Evolutionary conservation across 2,888 invertebrate genomes (phyloP).

Genomic region (Apotomis turbidana): DNA sequence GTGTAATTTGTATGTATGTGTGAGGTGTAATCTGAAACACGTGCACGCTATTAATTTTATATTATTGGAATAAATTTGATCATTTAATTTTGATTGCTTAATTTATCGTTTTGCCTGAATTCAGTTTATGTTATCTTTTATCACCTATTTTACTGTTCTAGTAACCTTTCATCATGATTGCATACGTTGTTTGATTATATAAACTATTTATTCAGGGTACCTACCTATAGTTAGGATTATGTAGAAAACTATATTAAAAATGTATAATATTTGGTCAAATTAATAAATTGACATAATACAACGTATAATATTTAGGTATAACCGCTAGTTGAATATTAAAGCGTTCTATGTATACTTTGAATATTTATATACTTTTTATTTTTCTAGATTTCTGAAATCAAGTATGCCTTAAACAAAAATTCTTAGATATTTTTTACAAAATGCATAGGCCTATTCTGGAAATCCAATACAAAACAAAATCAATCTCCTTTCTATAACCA

Average conservation of each 20-base stretch:
- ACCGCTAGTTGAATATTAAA: no score
- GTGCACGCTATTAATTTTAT: slow-evolving; percentile 32
- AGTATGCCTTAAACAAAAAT: no score
- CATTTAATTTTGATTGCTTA: slow-evolving; percentile 7
- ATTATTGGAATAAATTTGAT: slow-evolving; percentile 30
- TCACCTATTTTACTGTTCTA: slow-evolving; percentile 1
- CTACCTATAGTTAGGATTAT: neutral
- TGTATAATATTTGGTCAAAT: neutral
- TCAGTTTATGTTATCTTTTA: slow-evolving; percentile 6
- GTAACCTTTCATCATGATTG: slow-evolving; percentile 9
- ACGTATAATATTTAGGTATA: no score
- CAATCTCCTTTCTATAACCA: neutral
- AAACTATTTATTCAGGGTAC: neutral
- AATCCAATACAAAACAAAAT: no score
- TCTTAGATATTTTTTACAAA: no score
- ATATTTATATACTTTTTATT: no score
- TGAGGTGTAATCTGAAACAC: slow-evolving; percentile 31
- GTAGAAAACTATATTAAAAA: neutral
- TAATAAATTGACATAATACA: no score
- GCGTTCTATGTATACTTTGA: no score
- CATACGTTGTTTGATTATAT: slow-evolving; percentile 1
- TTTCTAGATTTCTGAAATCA: no score
- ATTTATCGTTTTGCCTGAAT: slow-evolving; percentile 28
- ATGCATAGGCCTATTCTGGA: no score
- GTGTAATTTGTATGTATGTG: neutral